Evolutionary conservation across 2,888 invertebrate species (phyloP).

Genomic region (Acanthosepion esculentum): DNA sequence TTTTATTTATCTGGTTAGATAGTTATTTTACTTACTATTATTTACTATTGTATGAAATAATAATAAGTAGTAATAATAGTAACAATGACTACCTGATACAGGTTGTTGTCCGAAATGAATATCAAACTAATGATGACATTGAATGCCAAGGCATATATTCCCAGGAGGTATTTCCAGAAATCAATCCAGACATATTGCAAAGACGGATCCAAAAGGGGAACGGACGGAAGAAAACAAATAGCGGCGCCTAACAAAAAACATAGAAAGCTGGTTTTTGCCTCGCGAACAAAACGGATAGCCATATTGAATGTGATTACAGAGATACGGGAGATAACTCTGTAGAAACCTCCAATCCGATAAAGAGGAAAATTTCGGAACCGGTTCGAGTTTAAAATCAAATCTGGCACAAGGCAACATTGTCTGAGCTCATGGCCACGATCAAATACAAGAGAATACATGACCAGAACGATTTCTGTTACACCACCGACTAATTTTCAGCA

Average conservation of each 20-base stretch:
- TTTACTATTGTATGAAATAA: too few species aligned
- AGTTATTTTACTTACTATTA: too few species aligned
- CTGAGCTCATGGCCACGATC: too few species aligned
- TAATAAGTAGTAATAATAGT: too few species aligned
- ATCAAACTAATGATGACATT: conserved; percentile 55
- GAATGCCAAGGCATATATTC: conserved; percentile 54
- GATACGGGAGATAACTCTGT: background rate
- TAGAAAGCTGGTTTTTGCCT: conserved; percentile 56
- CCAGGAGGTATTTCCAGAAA: conserved; percentile 53
- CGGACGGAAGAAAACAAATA: conserved; percentile 53
- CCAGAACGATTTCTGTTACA: too few species aligned
- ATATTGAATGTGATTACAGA: conserved; percentile 14
- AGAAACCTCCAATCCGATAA: background rate
- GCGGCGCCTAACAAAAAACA: conserved; percentile 56
- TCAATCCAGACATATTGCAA: conserved; percentile 54
- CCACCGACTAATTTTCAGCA: too few species aligned
- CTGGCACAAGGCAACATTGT: too few species aligned
- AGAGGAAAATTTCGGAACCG: too few species aligned
- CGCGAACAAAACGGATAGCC: conserved; percentile 52
- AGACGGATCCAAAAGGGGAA: conserved; percentile 49
- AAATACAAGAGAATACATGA: too few species aligned
- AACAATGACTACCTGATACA: background rate
- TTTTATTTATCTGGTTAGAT: background rate
- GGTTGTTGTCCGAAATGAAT: conserved; percentile 51
- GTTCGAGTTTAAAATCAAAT: too few species aligned